Conservation (phyloP, 2,113 vertebrate genomes). For the Equus quagga region DNA sequence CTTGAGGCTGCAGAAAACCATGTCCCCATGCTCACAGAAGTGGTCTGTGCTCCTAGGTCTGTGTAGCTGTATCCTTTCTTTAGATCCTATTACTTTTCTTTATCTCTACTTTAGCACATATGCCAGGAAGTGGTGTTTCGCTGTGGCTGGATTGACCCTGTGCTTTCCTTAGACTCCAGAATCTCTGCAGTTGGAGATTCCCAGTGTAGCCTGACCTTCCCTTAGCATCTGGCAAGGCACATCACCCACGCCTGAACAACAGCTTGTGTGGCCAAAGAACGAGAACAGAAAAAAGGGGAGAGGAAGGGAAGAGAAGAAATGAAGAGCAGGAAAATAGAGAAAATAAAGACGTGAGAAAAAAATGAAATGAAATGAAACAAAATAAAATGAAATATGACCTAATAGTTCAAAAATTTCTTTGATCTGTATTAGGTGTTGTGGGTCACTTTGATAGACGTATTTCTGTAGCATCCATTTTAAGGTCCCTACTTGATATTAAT, state of each 20-base stretch:
- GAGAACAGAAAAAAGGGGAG: background rate
- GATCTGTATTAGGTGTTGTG: background rate
- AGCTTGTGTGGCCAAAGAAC: background rate
- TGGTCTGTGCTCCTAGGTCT: background rate
- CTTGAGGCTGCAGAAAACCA: background rate
- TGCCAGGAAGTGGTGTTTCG: accelerated
- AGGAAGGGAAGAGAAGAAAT: background rate
- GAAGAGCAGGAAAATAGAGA: background rate
- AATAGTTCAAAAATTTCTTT: background rate
- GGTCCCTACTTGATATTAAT: background rate
- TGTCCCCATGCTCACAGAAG: background rate
- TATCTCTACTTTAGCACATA: background rate
- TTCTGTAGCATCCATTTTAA: background rate
- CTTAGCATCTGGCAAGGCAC: background rate
- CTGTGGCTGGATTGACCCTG: too few species aligned
- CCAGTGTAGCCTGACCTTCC: accelerated
- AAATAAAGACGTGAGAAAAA: background rate
- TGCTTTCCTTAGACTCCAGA: background rate
- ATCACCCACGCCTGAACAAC: accelerated
- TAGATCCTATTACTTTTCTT: background rate
- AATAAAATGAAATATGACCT: background rate
- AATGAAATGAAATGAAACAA: background rate
- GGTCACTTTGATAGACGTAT: background rate
- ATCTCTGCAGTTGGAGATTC: background rate
- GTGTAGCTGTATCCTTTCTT: accelerated